Evolutionary conservation across 2,113 vertebrate species (phyloP).

Genomic region (Scytalopus superciliaris): DNA sequence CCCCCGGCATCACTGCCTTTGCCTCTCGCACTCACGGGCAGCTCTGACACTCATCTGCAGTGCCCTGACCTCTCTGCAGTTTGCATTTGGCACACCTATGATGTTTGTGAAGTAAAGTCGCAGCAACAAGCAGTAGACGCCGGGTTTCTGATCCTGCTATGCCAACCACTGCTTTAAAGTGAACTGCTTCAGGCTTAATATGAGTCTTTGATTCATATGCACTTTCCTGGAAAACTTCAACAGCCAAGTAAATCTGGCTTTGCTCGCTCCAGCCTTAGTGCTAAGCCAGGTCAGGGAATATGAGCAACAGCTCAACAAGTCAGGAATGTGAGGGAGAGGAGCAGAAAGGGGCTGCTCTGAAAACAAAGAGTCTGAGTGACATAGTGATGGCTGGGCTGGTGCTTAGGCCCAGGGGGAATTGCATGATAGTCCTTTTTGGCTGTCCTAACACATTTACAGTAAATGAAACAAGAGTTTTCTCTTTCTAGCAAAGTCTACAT

Average conservation of each 20-base stretch:
- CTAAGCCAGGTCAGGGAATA: neutral
- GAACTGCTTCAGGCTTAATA: neutral
- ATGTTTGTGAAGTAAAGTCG: neutral
- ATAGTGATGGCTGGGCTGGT: rapidly evolving
- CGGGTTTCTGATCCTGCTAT: neutral
- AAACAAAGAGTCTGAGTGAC: neutral
- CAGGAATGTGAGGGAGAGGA: neutral
- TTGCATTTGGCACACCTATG: neutral
- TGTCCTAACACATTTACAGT: neutral
- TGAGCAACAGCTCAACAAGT: rapidly evolving
- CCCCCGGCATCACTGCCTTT: neutral
- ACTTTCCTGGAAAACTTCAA: neutral
- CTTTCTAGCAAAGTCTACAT: neutral
- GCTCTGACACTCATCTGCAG: neutral
- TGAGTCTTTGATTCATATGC: neutral
- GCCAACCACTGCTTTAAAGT: neutral
- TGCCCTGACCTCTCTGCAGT: neutral
- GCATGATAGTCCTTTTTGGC: rapidly evolving
- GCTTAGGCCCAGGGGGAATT: rapidly evolving
- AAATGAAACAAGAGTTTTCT: neutral
- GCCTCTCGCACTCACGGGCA: neutral
- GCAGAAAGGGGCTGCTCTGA: neutral
- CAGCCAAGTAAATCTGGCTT: neutral
- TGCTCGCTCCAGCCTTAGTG: neutral
- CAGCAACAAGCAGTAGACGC: neutral